Evolutionary conservation across 2,113 vertebrate species (phyloP).

Genomic region (Barbus barbus): DNA sequence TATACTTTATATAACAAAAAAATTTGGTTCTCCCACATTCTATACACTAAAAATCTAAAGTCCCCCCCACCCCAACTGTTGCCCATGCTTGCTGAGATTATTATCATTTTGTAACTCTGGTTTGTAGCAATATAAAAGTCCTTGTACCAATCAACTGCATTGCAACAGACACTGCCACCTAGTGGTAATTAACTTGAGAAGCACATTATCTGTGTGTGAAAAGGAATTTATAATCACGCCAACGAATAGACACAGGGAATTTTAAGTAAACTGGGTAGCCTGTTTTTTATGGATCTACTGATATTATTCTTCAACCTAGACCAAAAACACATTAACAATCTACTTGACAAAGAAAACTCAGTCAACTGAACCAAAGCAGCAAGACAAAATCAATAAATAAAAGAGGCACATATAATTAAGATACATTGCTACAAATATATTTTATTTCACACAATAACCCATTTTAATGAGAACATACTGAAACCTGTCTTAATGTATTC

Average conservation of each 20-base stretch:
- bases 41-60: background rate
- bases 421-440: background rate
- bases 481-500: background rate
- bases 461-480: background rate
- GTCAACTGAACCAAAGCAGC: background rate
- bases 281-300: background rate
- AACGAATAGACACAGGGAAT: background rate
- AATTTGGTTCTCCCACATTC: background rate
- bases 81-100: background rate
- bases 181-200: background rate
- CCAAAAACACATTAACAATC: background rate
- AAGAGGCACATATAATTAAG: background rate
- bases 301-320: background rate
- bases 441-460: slow-evolving; percentile 21
- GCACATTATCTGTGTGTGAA: background rate
- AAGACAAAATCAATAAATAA: background rate
- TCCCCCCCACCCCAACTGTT: too few relatives aligned
- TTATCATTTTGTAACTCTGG: background rate
- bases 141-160: background rate
- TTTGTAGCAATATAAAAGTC: background rate
- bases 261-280: background rate
- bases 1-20: too few relatives aligned
- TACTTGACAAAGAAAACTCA: background rate
- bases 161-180: background rate
- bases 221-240: background rate